Evolutionary conservation across 2,113 vertebrate genomes (phyloP).

Genomic region (Perca schrenkii): DNA sequence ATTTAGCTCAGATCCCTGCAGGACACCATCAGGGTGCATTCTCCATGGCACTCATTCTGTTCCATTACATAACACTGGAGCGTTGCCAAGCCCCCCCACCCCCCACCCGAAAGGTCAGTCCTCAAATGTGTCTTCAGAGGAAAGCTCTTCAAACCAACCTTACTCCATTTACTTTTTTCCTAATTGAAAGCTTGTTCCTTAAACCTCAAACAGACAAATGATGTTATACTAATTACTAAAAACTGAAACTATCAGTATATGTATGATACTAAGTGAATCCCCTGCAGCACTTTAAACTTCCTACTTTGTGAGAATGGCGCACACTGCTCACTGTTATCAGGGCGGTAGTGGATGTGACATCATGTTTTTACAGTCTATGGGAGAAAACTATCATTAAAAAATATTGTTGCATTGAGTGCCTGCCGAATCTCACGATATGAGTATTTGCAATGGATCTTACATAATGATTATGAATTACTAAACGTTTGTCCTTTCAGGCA

Average conservation of each 20-base stretch:
- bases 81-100: neutral
- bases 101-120: neutral
- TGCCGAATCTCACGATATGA: neutral
- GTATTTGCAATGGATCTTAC: fast-evolving
- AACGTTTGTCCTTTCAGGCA: neutral
- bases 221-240: neutral
- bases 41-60: neutral
- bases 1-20: constrained; percentile 4
- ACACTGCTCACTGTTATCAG: no score
- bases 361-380: neutral
- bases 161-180: neutral
- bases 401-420: no score
- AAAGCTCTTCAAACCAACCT: neutral
- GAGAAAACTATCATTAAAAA: no score
- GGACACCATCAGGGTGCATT: constrained; percentile 24
- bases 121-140: neutral
- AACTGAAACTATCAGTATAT: neutral
- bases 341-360: no score
- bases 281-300: no score
- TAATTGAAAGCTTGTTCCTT: neutral
- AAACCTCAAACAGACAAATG: fast-evolving
- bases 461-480: neutral
- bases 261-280: no score
- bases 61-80: constrained; percentile 39
- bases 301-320: no score